Conservation (phyloP, 1,140 invertebrate genomes). For the Hirudo medicinalis region DNA sequence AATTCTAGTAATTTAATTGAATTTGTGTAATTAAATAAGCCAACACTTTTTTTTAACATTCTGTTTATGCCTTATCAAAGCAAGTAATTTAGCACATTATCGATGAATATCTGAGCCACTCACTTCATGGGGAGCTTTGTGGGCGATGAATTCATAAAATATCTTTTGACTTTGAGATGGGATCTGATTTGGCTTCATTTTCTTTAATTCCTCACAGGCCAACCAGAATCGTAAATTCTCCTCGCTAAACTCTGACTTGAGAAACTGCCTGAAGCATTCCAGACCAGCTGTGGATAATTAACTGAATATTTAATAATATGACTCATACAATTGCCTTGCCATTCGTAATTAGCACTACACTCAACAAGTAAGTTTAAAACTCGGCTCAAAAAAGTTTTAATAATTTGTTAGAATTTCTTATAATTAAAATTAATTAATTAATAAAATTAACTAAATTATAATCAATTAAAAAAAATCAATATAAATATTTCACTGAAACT, state of each 20-base stretch:
- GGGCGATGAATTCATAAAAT: constrained; percentile 47
- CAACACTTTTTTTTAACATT: too few species aligned
- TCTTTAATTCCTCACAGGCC: constrained; percentile 50
- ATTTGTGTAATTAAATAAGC: too few species aligned
- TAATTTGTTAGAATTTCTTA: too few species aligned
- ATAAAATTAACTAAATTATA: too few species aligned
- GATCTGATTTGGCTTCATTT: constrained; percentile 39
- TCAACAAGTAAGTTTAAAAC: not conserved
- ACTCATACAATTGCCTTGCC: constrained; percentile 11
- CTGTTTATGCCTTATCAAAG: too few species aligned
- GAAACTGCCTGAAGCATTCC: constrained; percentile 47
- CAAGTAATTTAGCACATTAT: too few species aligned
- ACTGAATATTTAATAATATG: constrained; percentile 12
- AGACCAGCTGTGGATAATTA: constrained; percentile 43
- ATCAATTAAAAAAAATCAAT: too few species aligned
- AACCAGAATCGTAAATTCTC: constrained; percentile 55
- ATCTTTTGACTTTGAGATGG: constrained; percentile 45
- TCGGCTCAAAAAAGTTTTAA: too few species aligned
- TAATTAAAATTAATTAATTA: too few species aligned
- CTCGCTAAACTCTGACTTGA: constrained; percentile 50
- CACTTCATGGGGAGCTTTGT: constrained; percentile 49
- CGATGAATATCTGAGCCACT: constrained; percentile 4
- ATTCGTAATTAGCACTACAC: not conserved
- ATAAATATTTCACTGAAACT: too few species aligned
- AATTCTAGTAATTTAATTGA: too few species aligned